Conservation (phyloP, 64 coral and sea anemone genomes). For the Porites lutea region DNA sequence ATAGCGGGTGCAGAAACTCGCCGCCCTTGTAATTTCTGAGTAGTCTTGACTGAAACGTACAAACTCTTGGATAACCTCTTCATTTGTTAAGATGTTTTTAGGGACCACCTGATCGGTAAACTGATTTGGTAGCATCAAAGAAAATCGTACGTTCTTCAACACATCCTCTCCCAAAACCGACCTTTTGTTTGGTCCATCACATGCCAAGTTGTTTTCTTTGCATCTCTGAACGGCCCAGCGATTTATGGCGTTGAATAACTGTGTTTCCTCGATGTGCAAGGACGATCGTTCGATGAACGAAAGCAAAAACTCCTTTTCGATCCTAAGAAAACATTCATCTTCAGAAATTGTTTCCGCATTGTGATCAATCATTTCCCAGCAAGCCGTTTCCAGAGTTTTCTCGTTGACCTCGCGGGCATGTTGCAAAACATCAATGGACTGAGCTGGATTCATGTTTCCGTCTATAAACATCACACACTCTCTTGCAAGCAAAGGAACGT, state of each 20-base stretch:
- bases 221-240: slow-evolving; percentile 17
- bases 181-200: neutral
- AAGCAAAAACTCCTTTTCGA: neutral
- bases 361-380: slow-evolving; percentile 30
- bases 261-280: too few species aligned
- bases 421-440: neutral
- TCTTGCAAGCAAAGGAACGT: neutral
- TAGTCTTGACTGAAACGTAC: neutral
- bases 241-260: neutral
- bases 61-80: neutral
- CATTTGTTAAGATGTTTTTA: neutral
- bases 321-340: neutral
- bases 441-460: neutral
- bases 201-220: neutral
- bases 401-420: neutral
- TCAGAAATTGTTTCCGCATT: neutral
- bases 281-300: neutral
- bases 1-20: neutral
- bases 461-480: neutral
- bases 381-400: neutral
- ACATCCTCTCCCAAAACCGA: neutral
- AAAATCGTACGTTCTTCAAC: neutral
- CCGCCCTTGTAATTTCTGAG: neutral
- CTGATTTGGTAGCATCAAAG: neutral
- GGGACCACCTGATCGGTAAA: neutral